A percentile compares a stretch with the other conserved stretches of the same genome.
phyloP scores from a whole-genome alignment of 2,797 vertebrate species.

The Falco concolor region DNA sequence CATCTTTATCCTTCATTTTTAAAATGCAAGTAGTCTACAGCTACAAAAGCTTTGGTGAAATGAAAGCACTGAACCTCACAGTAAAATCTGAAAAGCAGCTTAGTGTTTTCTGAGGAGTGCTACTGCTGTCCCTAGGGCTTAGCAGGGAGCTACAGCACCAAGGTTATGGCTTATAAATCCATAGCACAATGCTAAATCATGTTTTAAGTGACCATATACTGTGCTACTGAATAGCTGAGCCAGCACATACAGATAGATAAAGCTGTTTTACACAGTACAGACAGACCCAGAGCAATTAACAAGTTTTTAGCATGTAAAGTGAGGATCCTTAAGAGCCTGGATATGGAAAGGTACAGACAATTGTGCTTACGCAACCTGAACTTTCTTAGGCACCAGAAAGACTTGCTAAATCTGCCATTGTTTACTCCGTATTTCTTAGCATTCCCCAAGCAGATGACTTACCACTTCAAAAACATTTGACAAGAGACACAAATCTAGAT shows the following conservation, averaged over 20 bases:
- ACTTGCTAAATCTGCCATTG: no score
- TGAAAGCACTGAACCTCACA: fast-evolving
- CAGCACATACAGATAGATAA: neutral
- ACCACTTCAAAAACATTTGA: neutral
- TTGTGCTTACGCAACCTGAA: neutral
- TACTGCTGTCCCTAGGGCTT: neutral
- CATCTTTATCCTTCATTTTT: neutral
- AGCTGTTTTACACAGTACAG: fast-evolving
- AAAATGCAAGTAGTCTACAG: neutral
- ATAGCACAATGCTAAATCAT: neutral
- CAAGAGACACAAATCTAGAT: neutral
- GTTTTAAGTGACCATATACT: neutral
- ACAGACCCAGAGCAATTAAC: neutral
- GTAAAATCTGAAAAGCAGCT: neutral
- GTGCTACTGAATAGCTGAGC: neutral
- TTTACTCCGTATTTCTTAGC: neutral
- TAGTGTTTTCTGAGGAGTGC: neutral
- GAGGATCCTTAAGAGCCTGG: fast-evolving
- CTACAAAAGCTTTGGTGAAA: neutral
- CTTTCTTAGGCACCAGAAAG: fast-evolving
- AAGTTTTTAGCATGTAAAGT: fast-evolving
- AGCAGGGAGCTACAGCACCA: neutral
- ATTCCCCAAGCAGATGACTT: no score
- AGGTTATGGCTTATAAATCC: neutral
- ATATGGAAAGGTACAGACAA: neutral